A percentile compares a stretch with the other conserved stretches of the same genome.
Conservation (phyloP, 1,140 invertebrate genomes). For the Marisa cornuarietis region DNA sequence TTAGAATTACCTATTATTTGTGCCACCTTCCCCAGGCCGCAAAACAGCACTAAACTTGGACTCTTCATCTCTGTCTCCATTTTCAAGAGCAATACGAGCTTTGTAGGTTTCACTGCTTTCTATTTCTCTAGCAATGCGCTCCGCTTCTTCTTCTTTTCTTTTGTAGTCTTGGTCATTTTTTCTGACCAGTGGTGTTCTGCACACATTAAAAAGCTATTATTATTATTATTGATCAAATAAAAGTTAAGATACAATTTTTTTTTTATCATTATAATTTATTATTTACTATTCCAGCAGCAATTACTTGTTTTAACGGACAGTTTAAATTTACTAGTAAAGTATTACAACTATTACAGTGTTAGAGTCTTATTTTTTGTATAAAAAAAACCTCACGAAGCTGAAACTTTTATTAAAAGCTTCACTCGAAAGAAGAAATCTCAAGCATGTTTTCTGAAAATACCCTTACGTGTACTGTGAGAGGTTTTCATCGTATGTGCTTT, state of each 20-base stretch:
- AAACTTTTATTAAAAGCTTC: too few species aligned
- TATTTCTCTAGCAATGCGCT: constrained; percentile 88
- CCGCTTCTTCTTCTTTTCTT: constrained; percentile 78
- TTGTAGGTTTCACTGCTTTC: constrained; percentile 84
- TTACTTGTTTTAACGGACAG: too few species aligned
- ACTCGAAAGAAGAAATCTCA: too few species aligned
- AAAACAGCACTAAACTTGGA: constrained; percentile 75
- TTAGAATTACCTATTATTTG: background rate
- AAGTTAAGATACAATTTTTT: too few species aligned
- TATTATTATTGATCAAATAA: too few species aligned
- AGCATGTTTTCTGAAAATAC: background rate
- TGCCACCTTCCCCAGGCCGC: constrained; percentile 7
- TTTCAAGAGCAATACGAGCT: constrained; percentile 84
- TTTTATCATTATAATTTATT: too few species aligned
- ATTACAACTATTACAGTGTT: too few species aligned
- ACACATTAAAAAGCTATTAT: background rate
- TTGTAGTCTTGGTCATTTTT: constrained; percentile 5
- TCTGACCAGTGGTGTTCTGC: background rate
- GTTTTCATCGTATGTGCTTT: constrained; percentile 86
- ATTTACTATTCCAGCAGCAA: too few species aligned
- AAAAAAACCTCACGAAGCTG: too few species aligned
- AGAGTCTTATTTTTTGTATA: too few species aligned
- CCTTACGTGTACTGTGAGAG: constrained; percentile 82
- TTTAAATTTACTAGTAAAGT: too few species aligned
- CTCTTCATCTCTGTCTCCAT: constrained; percentile 75